phyloP scores from a whole-genome alignment of 2,797 vertebrate genomes.

The Hydrophis major region DNA sequence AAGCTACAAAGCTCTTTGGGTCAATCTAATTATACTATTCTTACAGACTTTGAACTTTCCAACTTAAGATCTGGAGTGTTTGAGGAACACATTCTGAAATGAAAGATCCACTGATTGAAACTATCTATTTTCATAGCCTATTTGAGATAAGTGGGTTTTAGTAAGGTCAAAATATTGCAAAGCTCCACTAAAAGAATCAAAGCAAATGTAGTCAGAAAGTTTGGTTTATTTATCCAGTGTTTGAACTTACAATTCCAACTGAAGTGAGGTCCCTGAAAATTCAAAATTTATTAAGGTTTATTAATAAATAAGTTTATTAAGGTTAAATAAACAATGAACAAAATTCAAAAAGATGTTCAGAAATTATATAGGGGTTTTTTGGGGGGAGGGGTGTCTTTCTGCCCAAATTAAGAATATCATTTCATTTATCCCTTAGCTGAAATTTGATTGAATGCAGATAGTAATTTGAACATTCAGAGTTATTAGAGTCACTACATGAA shows the following conservation, averaged over 20 bases:
- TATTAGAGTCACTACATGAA: background rate
- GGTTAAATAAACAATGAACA: background rate
- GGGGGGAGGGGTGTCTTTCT: background rate
- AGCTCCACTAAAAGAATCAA: background rate
- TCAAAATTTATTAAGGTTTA: background rate
- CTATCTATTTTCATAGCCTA: background rate
- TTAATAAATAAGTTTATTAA: background rate
- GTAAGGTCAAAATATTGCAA: background rate
- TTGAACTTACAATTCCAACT: background rate
- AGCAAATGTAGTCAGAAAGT: background rate
- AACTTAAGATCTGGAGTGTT: background rate
- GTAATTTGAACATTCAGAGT: background rate
- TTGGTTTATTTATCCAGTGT: background rate
- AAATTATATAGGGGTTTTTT: background rate
- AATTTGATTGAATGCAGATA: slow-evolving; percentile 19
- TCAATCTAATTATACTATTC: background rate
- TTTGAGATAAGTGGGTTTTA: background rate
- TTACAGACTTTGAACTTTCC: background rate
- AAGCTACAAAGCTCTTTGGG: background rate
- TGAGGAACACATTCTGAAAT: background rate
- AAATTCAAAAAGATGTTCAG: slow-evolving; percentile 5
- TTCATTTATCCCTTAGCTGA: slow-evolving; percentile 6
- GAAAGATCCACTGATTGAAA: background rate
- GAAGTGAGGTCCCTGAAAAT: background rate
- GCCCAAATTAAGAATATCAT: background rate